These are phyloP conservation scores for Hyposoter didymator DNA, from an alignment of 2,888 invertebrate genomes.

Conservation along the genomic window DNA sequence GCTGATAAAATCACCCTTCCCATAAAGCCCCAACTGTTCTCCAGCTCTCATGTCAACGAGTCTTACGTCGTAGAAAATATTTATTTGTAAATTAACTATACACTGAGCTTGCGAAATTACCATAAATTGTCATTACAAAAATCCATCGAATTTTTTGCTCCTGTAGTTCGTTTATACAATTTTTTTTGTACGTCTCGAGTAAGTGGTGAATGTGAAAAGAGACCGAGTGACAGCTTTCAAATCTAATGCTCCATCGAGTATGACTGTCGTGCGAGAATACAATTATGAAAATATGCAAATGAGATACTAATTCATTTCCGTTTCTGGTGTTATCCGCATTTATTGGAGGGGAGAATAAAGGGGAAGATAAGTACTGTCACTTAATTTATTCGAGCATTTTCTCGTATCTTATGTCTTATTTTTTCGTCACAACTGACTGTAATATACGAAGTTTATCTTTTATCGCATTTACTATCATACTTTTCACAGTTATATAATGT, in stretches of 20 bases:
- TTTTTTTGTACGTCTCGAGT: no score
- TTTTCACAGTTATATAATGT: neutral
- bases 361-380: slow-evolving; percentile 28
- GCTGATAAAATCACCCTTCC: slow-evolving; percentile 35
- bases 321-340: slow-evolving; percentile 9
- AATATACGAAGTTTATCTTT: slow-evolving; percentile 5
- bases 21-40: slow-evolving; percentile 1
- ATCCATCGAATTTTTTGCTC: neutral
- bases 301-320: neutral
- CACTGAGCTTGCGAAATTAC: neutral
- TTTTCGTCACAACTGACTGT: slow-evolving; percentile 13
- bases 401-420: slow-evolving; percentile 6
- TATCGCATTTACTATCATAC: slow-evolving; percentile 1
- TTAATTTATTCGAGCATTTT: slow-evolving; percentile 37
- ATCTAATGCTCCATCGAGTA: neutral
- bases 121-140: neutral
- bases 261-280: neutral
- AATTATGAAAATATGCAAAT: slow-evolving; percentile 3
- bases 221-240: neutral
- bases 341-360: neutral
- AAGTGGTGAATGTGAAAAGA: neutral
- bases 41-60: neutral
- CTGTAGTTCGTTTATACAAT: no score
- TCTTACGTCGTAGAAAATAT: neutral
- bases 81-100: neutral